Evolutionary conservation across 2,888 invertebrate genomes (phyloP), one percentile per base, ranked within the genome.

Genomic region (Nomada hirtipes): DNA sequence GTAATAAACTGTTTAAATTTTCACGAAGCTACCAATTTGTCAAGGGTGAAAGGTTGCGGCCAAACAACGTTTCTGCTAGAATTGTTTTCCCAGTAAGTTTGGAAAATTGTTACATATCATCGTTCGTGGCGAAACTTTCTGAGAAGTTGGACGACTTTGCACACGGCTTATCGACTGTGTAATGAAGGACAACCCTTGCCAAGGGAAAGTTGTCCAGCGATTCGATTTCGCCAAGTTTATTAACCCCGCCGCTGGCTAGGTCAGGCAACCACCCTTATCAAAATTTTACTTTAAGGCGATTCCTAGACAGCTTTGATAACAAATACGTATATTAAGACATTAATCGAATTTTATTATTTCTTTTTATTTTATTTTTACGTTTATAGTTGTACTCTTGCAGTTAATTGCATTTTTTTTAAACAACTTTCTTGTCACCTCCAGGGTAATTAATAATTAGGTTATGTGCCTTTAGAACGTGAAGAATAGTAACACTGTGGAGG

Each of bases 121-220:
- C 7, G 47, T 47, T 26, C n/a, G 23, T 47, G 47, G 23, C 11
- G 44, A n/a, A 63, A 63, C 7, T 63, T 47, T 18, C 13, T 2
- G 15, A 64, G 18, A 18, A 64, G 18, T 50, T 50, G 18, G 18
- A 9, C 15, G 50, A 23, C 50, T 64, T 64, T 65, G 29, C n/a
- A 29, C 29, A 13, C 52, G 13, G 50, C 1, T 18, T 11, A 29
- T 47, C 15, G 63, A 47, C 63, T n/a, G 23, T 23, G 47, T 63
- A 47, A 52, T 1, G 29, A 50, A 52, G 52, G 29, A 65, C 29
- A 52, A 53, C 4, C 65, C n/a, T 29, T 52, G 29, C 65, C 36
- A 29, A 36, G 65, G 13, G 52, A 36, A 65, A 65, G 20, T 65
- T 53, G 65, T 36, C 29, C 65, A 13, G n/a, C 15, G 4, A 20